A percentile compares a stretch with the other conserved stretches of the same genome.
These are phyloP conservation scores for Selene dorsalis DNA, from an alignment of 2,797 vertebrate genomes.

Conservation along the genomic window DNA sequence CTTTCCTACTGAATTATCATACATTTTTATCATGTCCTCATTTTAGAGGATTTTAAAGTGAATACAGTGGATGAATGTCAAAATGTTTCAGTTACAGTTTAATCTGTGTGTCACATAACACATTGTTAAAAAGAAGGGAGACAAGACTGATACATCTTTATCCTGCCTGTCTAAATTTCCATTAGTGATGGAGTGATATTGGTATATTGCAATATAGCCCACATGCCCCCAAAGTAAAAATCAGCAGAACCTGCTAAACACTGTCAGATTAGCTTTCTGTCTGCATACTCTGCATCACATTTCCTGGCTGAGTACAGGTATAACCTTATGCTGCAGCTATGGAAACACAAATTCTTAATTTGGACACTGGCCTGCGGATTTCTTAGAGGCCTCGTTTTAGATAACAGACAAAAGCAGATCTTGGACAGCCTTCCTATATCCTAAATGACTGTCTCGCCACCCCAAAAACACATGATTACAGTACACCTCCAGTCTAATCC, in stretches of 20 bases:
- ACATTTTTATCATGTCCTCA: slow-evolving; percentile 47
- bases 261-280: not conserved
- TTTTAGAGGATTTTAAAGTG: slow-evolving; percentile 37
- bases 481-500: slow-evolving; percentile 76
- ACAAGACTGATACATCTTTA: not conserved
- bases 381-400: slow-evolving; percentile 35
- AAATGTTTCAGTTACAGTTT: not conserved
- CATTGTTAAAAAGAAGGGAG: not conserved
- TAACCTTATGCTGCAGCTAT: slow-evolving; percentile 9
- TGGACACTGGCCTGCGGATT: slow-evolving; percentile 23
- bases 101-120: not conserved
- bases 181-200: no score
- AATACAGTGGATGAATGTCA: not conserved
- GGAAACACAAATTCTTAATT: slow-evolving; percentile 36
- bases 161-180: not conserved
- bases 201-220: not conserved
- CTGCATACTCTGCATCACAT: not conserved
- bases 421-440: slow-evolving; percentile 47
- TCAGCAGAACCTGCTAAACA: not conserved
- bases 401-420: slow-evolving; percentile 56
- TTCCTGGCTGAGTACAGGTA: not conserved
- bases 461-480: slow-evolving; percentile 70
- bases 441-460: slow-evolving; percentile 52
- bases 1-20: slow-evolving; percentile 37
- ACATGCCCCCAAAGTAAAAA: slow-evolving; percentile 6